Conservation (phyloP, 2,797 vertebrate genomes). For the Aphelocoma californica region DNA sequence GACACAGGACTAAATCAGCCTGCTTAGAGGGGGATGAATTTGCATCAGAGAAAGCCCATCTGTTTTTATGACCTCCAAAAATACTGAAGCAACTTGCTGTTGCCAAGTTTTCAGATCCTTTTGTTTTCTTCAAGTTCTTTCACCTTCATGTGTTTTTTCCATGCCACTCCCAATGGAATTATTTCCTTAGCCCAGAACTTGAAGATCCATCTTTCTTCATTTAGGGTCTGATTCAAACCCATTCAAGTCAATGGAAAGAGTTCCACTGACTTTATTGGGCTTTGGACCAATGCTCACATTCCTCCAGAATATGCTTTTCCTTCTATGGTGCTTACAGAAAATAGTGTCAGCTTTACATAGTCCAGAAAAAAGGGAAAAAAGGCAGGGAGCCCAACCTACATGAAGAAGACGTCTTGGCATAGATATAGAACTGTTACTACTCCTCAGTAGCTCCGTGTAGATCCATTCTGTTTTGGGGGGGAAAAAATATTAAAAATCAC, state of each 20-base stretch:
- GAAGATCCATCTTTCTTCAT: constrained; percentile 24
- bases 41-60: background rate
- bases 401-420: background rate
- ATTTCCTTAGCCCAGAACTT: background rate
- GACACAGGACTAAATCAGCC: background rate
- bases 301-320: background rate
- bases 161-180: background rate
- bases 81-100: background rate
- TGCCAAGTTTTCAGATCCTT: background rate
- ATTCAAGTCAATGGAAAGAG: constrained; percentile 38
- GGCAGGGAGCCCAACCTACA: background rate
- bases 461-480: background rate
- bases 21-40: background rate
- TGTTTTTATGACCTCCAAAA: background rate
- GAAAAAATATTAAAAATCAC: background rate
- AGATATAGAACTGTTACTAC: background rate
- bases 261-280: constrained; percentile 17
- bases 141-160: constrained; percentile 49
- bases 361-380: background rate
- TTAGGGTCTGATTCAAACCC: constrained; percentile 2
- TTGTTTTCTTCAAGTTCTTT: constrained; percentile 11
- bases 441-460: background rate
- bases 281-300: constrained; percentile 27
- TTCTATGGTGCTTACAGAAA: constrained; percentile 1
- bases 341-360: background rate